Base-by-base conservation (phyloP, 2,113 vertebrate genomes). In the Actenoides hombroni region DNA sequence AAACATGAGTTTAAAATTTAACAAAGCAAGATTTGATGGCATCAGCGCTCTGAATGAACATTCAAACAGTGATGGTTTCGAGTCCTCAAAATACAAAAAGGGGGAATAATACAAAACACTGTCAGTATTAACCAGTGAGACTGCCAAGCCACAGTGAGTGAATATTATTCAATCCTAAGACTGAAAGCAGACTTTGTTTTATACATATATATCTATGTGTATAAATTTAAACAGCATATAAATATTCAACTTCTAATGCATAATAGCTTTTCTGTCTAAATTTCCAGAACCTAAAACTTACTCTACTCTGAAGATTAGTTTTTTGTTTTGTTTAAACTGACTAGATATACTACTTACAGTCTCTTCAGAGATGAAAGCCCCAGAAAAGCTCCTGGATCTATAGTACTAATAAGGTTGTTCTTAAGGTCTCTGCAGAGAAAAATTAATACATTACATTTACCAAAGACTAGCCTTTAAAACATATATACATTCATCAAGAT, bases 361-460 rank as follows among this genome's bases (percentile, higher is more conserved):
- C 98, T 98, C 97, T 99, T 99, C 57, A 99, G 98, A 14, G 98
- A 98, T 24, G 98, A 96, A 95, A 99, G 98, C 68, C 99, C 99
- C 82, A 98, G 97, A 95, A 99, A 99, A 82, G 99, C 99, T 90
- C 99, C 99, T 16, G 99, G 99, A 95, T 99, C 99, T 93, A 99
- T 99, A 44, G 96, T 98, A 93, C 98, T 99, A 96, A 99, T 99
- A 65, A 99, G 96, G 98, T 99, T 99, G 96, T 99, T 99, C 96
- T 98, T 98, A 81, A 99, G 98, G 95, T 99, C 99, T 95, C 99
- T 99, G 98, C 74, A 54, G 96, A 97, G 71, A 94, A 92, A 95
- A 91, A 96, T 31, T 67, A 79, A 75, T 25, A 84, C 25, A 60
- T 21, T 23, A 64, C 16, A 63, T n/a, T 86, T 35, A 89, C 11